Conservation (phyloP, 2,797 vertebrate genomes). For the Novumbra hubbsi region DNA sequence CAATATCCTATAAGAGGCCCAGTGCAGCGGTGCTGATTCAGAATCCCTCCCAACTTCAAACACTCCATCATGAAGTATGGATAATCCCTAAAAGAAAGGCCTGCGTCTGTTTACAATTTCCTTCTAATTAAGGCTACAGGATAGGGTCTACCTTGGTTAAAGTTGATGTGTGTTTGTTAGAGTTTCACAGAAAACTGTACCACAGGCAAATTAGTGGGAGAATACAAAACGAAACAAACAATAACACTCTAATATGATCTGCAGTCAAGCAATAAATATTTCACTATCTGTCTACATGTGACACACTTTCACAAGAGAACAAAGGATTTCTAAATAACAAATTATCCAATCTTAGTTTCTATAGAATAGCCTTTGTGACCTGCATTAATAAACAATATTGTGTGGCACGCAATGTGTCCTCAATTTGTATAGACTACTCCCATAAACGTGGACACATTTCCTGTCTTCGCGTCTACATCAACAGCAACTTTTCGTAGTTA, state of each 20-base stretch:
- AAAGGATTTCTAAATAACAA: slow-evolving; percentile 71
- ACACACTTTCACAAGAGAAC: slow-evolving; percentile 72
- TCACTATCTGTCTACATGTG: slow-evolving; percentile 77
- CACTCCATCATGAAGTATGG: slow-evolving; percentile 80
- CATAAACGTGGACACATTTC: slow-evolving; percentile 36
- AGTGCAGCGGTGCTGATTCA: slow-evolving; percentile 76
- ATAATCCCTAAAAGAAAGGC: slow-evolving; percentile 75
- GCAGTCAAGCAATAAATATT: slow-evolving; percentile 77
- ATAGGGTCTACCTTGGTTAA: slow-evolving; percentile 71
- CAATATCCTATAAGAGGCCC: slow-evolving; percentile 79
- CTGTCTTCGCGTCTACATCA: slow-evolving; percentile 30
- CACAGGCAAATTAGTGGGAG: slow-evolving; percentile 71
- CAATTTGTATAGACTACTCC: slow-evolving; percentile 51
- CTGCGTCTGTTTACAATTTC: slow-evolving; percentile 75
- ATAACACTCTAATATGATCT: slow-evolving; percentile 74
- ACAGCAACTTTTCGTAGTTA: slow-evolving; percentile 31
- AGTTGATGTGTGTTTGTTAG: slow-evolving; percentile 74
- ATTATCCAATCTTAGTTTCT: slow-evolving; percentile 64
- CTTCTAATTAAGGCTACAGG: slow-evolving; percentile 77
- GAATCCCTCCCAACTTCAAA: slow-evolving; percentile 80
- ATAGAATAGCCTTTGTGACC: slow-evolving; percentile 64
- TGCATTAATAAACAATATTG: slow-evolving; percentile 52
- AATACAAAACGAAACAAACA: slow-evolving; percentile 78
- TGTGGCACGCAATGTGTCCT: slow-evolving; percentile 36
- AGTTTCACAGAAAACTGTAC: slow-evolving; percentile 66